phyloP scores from a whole-genome alignment of 2,113 vertebrate genomes.

The Suncus etruscus region DNA sequence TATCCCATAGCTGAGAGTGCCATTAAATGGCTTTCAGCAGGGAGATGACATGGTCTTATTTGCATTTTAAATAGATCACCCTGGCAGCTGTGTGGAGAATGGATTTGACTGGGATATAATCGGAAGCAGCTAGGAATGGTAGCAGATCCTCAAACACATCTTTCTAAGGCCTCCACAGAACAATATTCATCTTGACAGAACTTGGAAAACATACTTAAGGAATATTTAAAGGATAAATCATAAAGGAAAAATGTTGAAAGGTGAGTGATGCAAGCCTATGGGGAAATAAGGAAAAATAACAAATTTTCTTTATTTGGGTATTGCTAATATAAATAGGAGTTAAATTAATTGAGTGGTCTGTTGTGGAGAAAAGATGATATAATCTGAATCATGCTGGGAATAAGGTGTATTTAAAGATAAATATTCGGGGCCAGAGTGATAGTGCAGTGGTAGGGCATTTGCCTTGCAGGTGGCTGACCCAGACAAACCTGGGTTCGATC shows the following conservation, averaged over 20 bases:
- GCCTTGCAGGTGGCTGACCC: too few species aligned
- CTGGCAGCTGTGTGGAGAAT: constrained; percentile 67
- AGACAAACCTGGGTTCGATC: too few species aligned
- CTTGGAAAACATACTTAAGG: not conserved
- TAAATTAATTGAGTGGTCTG: not conserved
- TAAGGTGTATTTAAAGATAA: not conserved
- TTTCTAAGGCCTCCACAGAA: constrained; percentile 14
- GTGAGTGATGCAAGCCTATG: not conserved
- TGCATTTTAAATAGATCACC: constrained; percentile 68
- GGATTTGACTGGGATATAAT: constrained; percentile 59
- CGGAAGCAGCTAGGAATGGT: constrained; percentile 44
- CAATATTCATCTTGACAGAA: not conserved
- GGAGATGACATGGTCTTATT: constrained; percentile 56
- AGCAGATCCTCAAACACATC: not conserved
- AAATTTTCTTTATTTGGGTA: not conserved
- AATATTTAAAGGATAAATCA: not conserved
- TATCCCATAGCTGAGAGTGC: constrained; percentile 41
- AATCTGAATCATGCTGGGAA: not conserved
- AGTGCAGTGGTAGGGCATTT: too few species aligned
- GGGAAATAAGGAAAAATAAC: constrained; percentile 16
- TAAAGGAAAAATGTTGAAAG: not conserved
- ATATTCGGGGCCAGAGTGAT: too few species aligned
- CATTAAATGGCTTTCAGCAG: constrained; percentile 62
- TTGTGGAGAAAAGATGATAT: constrained; percentile 5
- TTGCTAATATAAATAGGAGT: not conserved